Evolutionary conservation across 2,113 vertebrate genomes (phyloP).

Genomic region (Empidonax alnorum): DNA sequence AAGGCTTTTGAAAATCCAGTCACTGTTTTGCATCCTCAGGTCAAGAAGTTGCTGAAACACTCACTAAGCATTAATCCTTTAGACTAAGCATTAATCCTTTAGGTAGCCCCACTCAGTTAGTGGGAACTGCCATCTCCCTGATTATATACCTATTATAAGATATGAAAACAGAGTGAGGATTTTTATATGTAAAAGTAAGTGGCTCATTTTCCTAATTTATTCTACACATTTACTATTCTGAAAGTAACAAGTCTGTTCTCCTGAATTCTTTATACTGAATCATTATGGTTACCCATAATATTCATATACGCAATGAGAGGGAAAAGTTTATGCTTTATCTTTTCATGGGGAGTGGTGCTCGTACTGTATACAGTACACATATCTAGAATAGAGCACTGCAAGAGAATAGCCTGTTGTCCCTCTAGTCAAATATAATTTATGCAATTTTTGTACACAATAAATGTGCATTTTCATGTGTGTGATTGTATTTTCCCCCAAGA

Average conservation of each 20-base stretch:
- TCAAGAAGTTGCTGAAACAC: not conserved
- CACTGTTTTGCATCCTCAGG: not conserved
- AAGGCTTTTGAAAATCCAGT: not conserved
- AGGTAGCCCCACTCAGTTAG: not conserved
- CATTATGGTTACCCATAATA: not conserved
- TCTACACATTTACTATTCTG: not conserved
- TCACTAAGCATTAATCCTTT: not conserved
- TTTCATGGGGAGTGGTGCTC: not conserved
- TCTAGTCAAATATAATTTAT: not conserved
- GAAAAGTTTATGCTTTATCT: not conserved
- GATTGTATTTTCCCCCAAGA: not conserved
- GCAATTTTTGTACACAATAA: not conserved
- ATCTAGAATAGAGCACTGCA: not conserved
- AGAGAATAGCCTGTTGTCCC: not conserved
- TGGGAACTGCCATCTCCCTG: not conserved
- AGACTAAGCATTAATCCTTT: not conserved
- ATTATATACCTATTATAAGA: not conserved
- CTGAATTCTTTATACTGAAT: not conserved
- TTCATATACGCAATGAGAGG: not conserved
- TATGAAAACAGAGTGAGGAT: not conserved
- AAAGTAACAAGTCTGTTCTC: not conserved
- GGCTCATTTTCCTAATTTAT: not conserved
- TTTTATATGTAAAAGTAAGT: not conserved
- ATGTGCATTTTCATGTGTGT: not conserved
- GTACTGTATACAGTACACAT: not conserved